Evolutionary conservation across 30 jellyfish, hydroid and myxozoan species (phyloP), one percentile per base, ranked within the genome.

Genomic region (Turritopsis rubra): DNA sequence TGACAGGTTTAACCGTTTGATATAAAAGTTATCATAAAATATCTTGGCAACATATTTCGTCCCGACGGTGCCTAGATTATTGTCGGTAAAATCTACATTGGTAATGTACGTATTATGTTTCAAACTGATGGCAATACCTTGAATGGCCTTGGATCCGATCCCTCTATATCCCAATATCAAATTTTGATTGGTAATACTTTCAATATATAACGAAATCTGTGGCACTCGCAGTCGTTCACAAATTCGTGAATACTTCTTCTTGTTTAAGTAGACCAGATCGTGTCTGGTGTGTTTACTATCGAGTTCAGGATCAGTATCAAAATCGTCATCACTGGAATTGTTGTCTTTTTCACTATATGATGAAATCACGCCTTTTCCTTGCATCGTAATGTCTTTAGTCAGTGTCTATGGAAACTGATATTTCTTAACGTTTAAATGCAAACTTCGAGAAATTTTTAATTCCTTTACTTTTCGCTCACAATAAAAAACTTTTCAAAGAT

Each of bases 141-240:
- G 68, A 24, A 82, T 76, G 3, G 90, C 96, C 9, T 29, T 75
- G 21, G 90, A 52, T 1, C 96, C 90, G 8, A 88, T 71, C 16
- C 96, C 96, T 28, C 78, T 87, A 52, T 88, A 90, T 26, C 90
- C 76, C 52, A 88, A 28, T 53, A 73, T 81, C 79, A 88, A 66
- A 24, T 53, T 24, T 22, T 30, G 52, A 21, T 52, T 75, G 28
- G 90, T 72, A 71, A 88, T 30, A 26, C 89, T 52, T 53, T 88
- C 83, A 28, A 88, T 25, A 28, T 80, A 54, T 20, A 54, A 81
- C 26, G 88, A 72, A 1, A 72, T 85, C 20, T 87, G 90, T 23
- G 96, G 90, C 4, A 88, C 81, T 17, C 86, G 83, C 8, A 88
- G 76, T 23, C 81, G 71, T 22, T 54, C 83, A 79, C 96, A 88